phyloP scores from a whole-genome alignment of 2,113 vertebrate species.

The Dasyornis broadbenti region DNA sequence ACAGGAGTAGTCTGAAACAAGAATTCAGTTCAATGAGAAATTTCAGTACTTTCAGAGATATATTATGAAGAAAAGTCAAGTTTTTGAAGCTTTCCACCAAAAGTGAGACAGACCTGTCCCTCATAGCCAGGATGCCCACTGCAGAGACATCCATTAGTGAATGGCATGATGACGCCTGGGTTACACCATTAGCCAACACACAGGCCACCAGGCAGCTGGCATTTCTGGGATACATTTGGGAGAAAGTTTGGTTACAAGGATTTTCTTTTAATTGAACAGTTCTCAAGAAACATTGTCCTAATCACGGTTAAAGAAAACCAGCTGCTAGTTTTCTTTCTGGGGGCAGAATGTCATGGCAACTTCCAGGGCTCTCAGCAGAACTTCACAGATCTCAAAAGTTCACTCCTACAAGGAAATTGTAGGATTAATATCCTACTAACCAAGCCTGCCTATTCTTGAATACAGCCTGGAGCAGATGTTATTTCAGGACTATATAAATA shows the following conservation, averaged over 20 bases:
- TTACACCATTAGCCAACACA: not conserved
- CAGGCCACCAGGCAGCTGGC: not conserved
- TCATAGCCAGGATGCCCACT: not conserved
- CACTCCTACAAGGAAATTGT: not conserved
- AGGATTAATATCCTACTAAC: not conserved
- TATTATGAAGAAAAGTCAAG: not conserved
- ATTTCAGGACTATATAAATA: not conserved
- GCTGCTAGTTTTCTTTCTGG: not conserved
- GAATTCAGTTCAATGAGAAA: not conserved
- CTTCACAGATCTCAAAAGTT: not conserved
- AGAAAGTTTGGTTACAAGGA: not conserved
- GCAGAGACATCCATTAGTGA: not conserved
- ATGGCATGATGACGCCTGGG: fast-evolving
- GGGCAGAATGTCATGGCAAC: not conserved
- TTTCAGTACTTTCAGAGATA: not conserved
- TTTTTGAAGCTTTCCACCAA: not conserved
- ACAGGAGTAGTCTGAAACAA: not conserved
- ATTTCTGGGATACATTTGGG: fast-evolving
- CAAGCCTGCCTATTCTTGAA: not conserved
- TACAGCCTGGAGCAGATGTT: not conserved
- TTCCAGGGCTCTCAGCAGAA: not conserved
- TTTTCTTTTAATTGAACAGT: not conserved
- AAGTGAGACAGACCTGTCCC: not conserved
- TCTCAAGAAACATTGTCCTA: not conserved
- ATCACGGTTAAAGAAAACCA: not conserved